Conservation (phyloP, 2,797 vertebrate species). For the Nannoperca obscura region DNA sequence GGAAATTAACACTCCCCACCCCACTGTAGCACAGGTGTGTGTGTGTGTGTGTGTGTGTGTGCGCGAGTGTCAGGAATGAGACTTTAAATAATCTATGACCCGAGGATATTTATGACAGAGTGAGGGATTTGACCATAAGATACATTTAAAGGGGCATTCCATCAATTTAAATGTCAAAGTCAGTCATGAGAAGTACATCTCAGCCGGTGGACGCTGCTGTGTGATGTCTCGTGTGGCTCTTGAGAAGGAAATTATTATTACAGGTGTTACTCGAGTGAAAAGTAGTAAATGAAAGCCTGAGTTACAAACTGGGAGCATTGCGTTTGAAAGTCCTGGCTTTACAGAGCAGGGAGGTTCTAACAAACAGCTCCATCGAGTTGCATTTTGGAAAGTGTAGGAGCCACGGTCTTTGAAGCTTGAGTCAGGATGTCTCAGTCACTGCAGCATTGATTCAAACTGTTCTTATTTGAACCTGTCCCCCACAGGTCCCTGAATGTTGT, state of each 20-base stretch:
- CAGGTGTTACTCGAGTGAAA: background rate
- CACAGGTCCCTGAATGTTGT: background rate
- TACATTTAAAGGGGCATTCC: background rate
- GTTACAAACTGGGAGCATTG: background rate
- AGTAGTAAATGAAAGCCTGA: background rate
- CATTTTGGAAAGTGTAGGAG: background rate
- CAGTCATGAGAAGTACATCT: background rate
- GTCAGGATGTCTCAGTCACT: background rate
- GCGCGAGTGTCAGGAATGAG: background rate
- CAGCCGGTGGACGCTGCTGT: background rate
- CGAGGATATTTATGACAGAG: slow-evolving; percentile 1
- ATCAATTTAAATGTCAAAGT: slow-evolving; percentile 7
- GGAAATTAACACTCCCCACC: slow-evolving; percentile 35
- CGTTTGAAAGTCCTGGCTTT: background rate
- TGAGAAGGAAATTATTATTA: background rate
- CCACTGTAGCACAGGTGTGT: background rate
- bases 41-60: background rate
- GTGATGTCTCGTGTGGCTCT: background rate
- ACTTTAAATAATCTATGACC: slow-evolving; percentile 8
- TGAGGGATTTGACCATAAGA: background rate
- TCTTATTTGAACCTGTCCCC: background rate
- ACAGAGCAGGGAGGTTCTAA: background rate
- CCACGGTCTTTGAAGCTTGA: background rate
- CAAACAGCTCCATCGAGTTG: background rate
- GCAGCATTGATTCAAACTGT: background rate